Evolutionary conservation across 2,797 vertebrate species (phyloP), one percentile per base, ranked within the genome.

Genomic region (Petrocephalus schoutedeni): DNA sequence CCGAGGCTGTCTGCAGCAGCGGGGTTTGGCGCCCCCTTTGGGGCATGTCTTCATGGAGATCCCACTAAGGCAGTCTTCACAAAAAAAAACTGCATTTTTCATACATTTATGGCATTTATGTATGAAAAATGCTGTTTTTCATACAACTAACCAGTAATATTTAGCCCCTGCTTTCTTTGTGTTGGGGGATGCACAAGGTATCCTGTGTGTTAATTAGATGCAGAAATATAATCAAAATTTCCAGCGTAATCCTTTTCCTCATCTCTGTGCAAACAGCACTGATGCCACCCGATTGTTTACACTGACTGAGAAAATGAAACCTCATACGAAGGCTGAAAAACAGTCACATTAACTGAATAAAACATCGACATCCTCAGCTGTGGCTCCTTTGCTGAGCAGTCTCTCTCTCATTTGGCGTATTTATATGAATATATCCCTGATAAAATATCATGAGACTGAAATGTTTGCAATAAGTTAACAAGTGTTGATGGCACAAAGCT

Each of bases 391-490:
- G 53, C 61, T 59, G 88, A 57, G 90, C 71, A 90, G 85, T 80
- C 2, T 56, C 45, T 87, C 85, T 82, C 58, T 87, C 89, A 21
- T 19, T 77, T 59, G 7, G 4, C 89, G 84, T 89, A 89, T 91
- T 90, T 90, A 32, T 58, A 86, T 28, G 56, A 85, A 58, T 59
- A 36, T 19, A 58, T 58, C 41, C 58, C 51, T 1, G 59, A 86
- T 58, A 41, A 86, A 86, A 61, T 64, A 49, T 51, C 83, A 84
- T 84, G 51, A 57, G 28, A 36, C 23, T 56, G 88, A 91, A 89
- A 89, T 86, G 14, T 45, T 10, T 90, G 92, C 91, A 87, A 91
- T 86, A 88, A 91, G 91, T 91, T 93, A 92, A 92, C 89, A 92
- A 90, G 89, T 90, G 51, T 86, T 88, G 88, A 88, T 14, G 86